A percentile compares a stretch with the other conserved stretches of the same genome.
These are phyloP conservation scores for Nannoperca australis DNA, from an alignment of 2,797 vertebrate species.

Conservation along the genomic window DNA sequence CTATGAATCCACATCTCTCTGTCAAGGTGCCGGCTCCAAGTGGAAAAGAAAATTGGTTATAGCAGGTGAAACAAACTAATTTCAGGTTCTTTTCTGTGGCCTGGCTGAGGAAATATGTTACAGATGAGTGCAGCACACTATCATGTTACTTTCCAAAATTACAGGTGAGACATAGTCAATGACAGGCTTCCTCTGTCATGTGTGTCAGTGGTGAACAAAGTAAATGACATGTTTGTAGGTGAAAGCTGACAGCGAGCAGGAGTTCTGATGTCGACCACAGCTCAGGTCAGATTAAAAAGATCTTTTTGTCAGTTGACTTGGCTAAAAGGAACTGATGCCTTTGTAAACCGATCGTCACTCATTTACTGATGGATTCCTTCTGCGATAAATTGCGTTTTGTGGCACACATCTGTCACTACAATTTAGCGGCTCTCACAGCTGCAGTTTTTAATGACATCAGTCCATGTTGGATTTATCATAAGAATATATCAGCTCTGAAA, in stretches of 20 bases:
- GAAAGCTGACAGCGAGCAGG: slow-evolving; percentile 27
- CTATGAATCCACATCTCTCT: background rate
- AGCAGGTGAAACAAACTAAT: slow-evolving; percentile 34
- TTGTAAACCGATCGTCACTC: background rate
- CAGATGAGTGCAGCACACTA: slow-evolving; percentile 23
- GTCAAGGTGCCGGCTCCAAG: background rate
- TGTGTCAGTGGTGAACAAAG: slow-evolving; percentile 8
- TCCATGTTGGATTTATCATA: background rate
- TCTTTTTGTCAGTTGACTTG: background rate
- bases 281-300: background rate
- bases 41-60: slow-evolving; percentile 1
- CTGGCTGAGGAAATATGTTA: slow-evolving; percentile 1
- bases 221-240: slow-evolving; percentile 28
- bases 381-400: background rate
- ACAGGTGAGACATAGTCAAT: slow-evolving; percentile 47
- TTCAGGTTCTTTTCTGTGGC: background rate
- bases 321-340: background rate
- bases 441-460: background rate
- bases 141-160: slow-evolving; percentile 41
- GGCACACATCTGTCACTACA: no score
- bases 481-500: background rate
- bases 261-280: background rate
- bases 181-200: slow-evolving; percentile 43
- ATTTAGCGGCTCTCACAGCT: no score
- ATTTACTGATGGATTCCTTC: background rate